Base-by-base conservation (phyloP, 2,797 vertebrate genomes). In the Capromys pilorides region DNA sequence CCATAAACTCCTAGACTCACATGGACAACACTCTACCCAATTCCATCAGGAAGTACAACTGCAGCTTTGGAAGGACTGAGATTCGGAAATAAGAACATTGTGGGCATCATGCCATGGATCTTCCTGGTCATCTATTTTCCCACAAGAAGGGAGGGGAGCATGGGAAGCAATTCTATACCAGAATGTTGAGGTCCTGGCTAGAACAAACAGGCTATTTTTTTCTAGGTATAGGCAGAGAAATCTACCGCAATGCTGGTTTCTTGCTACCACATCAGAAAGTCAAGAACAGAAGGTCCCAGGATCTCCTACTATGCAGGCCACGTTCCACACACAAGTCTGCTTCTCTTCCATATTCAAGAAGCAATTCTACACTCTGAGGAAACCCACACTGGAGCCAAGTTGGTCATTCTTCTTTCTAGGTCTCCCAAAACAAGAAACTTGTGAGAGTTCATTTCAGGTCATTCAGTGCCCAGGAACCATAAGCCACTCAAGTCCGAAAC, bases 11-110 rank as follows among this genome's bases (percentile, higher is more conserved):
- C 51, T 13, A 13, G 51, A 66, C 28, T 7, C 28, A 7, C 6
- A 0, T 6, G 14, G 21, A 39, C 31, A 21, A 6, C 5, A 8
- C 5, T 22, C 36, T 26, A 36, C 57, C 1, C 0, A 4, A 13
- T 2, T 41, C 82, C n/a, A 51, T 26, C 2, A 33, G 61, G 22
- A 31, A 9, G 13, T 16, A 57, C 2, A 3, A 26, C 19, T 13
- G 0, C 33, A 7, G 61, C 62, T 66, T 66, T 12, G 28, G 31
- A 4, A 22, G 0, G 14, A 39, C 0, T 0, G 4, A 79, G 80
- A 19, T 24, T 16, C 8, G 1, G 49, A 8, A 49, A 28, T 16
- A 24, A 28, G 0, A 28, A 28, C 2, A n/a, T 3, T 12, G 16
- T 45, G 18, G 13, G 45, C 4, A 3, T 2, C 12, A 16, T 31